Conservation (phyloP, 2,888 invertebrate species). For the Galerucella calmariensis region DNA sequence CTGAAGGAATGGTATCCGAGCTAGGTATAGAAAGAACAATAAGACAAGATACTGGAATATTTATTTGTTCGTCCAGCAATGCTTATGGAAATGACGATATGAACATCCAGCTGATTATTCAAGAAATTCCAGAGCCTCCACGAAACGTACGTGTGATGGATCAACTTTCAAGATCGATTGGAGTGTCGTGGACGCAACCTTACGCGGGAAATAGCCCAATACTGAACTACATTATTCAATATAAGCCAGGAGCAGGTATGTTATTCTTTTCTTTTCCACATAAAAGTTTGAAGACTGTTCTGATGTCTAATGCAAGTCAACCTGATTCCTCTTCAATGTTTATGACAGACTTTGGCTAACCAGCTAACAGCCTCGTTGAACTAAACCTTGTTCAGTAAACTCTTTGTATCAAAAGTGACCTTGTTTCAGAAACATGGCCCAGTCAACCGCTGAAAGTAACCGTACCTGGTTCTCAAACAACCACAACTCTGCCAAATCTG, state of each 20-base stretch:
- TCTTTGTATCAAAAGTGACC: not conserved
- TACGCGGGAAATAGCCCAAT: constrained; percentile 91
- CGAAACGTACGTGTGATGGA: constrained; percentile 86
- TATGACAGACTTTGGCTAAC: too few species aligned
- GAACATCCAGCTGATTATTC: constrained; percentile 89
- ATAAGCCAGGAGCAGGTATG: constrained; percentile 84
- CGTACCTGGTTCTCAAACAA: constrained; percentile 84
- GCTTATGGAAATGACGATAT: constrained; percentile 91
- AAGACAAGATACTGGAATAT: constrained; percentile 88
- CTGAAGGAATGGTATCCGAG: constrained; percentile 86
- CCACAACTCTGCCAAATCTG: constrained; percentile 82
- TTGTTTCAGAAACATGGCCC: constrained; percentile 80
- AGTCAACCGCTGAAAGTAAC: constrained; percentile 84
- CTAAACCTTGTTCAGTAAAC: too few species aligned
- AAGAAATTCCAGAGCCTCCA: constrained; percentile 92
- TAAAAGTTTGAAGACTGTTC: not conserved
- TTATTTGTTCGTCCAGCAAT: constrained; percentile 89
- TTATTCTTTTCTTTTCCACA: too few species aligned
- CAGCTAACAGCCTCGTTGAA: too few species aligned
- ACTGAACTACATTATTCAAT: constrained; percentile 88
- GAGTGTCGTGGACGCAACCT: constrained; percentile 89
- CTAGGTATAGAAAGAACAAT: constrained; percentile 86
- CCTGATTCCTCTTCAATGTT: not conserved
- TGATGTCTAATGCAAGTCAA: not conserved
- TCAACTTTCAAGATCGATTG: constrained; percentile 84